Conservation (phyloP, 1,140 invertebrate species). For the Potamilus streckersoni region DNA sequence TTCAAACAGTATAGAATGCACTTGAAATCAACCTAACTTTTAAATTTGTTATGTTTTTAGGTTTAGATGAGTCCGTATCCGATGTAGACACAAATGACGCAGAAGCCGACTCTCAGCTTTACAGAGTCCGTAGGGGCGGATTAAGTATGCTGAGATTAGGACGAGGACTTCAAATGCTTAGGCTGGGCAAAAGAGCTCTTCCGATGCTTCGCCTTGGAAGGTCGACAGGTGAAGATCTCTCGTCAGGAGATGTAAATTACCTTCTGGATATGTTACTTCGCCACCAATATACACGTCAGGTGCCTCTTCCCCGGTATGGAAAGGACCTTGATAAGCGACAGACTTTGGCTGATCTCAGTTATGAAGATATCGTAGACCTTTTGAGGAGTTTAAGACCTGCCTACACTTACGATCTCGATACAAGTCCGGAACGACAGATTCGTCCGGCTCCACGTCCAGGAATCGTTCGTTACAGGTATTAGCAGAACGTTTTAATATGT, state of each 20-base stretch:
- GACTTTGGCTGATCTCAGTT: slow-evolving; percentile 10
- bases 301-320: slow-evolving; percentile 48
- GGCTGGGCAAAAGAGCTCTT: slow-evolving; percentile 44
- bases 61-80: slow-evolving; percentile 23
- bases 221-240: slow-evolving; percentile 12
- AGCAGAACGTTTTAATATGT: not conserved
- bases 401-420: slow-evolving; percentile 27
- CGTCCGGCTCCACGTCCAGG: slow-evolving; percentile 42
- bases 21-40: no score
- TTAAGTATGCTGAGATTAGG: slow-evolving; percentile 55
- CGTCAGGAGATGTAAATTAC: slow-evolving; percentile 12
- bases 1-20: no score
- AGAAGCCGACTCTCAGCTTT: slow-evolving; percentile 13
- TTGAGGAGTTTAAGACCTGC: slow-evolving; percentile 13
- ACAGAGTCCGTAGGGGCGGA: slow-evolving; percentile 45
- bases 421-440: slow-evolving; percentile 29
- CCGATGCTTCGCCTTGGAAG: slow-evolving; percentile 36
- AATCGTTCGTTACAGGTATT: slow-evolving; percentile 9
- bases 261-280: slow-evolving; percentile 21
- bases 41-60: slow-evolving; percentile 30
- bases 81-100: slow-evolving; percentile 5
- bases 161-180: slow-evolving; percentile 54
- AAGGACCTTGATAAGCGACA: slow-evolving; percentile 25
- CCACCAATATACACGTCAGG: slow-evolving; percentile 31
- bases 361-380: slow-evolving; percentile 18